Conservation (phyloP, 2,888 invertebrate genomes). For the Pollenia amentaria region DNA sequence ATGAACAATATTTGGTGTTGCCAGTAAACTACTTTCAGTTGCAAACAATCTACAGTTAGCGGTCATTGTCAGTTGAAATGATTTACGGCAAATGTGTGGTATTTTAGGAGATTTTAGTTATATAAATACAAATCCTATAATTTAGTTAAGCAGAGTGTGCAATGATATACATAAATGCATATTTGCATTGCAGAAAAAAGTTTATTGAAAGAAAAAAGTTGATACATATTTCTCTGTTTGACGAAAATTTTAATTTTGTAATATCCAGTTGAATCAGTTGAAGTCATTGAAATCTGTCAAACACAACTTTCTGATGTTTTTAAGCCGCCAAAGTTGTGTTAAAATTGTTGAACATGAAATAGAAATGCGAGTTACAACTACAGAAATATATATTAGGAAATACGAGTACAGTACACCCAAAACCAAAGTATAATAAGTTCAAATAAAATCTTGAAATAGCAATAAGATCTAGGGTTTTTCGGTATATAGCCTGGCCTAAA, state of each 20-base stretch:
- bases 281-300: conserved; percentile 64
- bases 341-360: conserved; percentile 17
- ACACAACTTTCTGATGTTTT: neutral
- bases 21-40: conserved; percentile 21
- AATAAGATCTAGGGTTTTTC: too few species aligned
- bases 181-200: neutral
- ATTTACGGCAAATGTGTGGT: conserved; percentile 6
- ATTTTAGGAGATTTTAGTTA: neutral
- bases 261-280: conserved; percentile 15
- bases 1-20: neutral
- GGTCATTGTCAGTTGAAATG: conserved; percentile 61
- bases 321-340: conserved; percentile 37
- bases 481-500: too few species aligned
- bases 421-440: neutral
- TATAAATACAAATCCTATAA: neutral
- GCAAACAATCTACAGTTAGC: conserved; percentile 39
- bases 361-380: neutral
- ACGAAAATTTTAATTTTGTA: conserved; percentile 9
- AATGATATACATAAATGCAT: neutral
- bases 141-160: neutral
- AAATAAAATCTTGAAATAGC: too few species aligned
- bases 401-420: neutral
- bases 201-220: conserved; percentile 10
- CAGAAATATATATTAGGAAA: neutral
- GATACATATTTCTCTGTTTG: neutral